These are phyloP conservation scores for Polyergus mexicanus DNA, from an alignment of 1,140 invertebrate species.

Conservation along the genomic window DNA sequence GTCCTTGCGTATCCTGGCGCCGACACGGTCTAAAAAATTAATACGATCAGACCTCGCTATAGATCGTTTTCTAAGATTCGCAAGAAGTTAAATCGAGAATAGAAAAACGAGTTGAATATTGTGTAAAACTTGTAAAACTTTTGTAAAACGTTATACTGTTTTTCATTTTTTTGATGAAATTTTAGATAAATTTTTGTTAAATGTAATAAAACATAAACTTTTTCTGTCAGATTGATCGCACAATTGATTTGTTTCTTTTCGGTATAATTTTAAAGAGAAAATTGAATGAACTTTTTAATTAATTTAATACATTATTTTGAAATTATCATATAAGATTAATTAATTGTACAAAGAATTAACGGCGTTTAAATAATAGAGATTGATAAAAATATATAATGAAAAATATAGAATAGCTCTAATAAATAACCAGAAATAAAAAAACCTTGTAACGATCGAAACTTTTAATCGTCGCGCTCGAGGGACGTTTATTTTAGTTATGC, in stretches of 20 bases:
- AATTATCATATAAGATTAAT: not conserved
- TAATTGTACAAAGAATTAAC: not conserved
- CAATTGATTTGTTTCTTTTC: not conserved
- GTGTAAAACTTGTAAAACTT: not conserved
- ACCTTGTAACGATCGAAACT: constrained; percentile 58
- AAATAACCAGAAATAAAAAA: constrained; percentile 51
- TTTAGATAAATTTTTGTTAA: not conserved
- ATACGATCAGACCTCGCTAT: constrained; percentile 6
- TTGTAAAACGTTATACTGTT: not conserved
- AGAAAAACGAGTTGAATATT: not conserved
- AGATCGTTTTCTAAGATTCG: constrained; percentile 10
- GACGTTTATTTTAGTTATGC: constrained; percentile 56
- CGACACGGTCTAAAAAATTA: constrained; percentile 41
- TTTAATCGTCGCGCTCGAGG: constrained; percentile 39
- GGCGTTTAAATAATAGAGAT: not conserved
- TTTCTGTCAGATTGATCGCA: not conserved
- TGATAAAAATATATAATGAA: not conserved
- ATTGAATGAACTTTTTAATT: not conserved
- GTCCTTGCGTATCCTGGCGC: constrained; percentile 40
- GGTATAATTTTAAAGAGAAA: not conserved
- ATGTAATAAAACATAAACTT: not conserved
- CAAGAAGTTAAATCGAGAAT: not conserved
- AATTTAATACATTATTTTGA: not conserved
- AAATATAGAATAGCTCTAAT: constrained; percentile 2
- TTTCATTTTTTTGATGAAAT: not conserved